Base-by-base conservation (phyloP, 2,888 invertebrate species). In the Aquatica leii region DNA sequence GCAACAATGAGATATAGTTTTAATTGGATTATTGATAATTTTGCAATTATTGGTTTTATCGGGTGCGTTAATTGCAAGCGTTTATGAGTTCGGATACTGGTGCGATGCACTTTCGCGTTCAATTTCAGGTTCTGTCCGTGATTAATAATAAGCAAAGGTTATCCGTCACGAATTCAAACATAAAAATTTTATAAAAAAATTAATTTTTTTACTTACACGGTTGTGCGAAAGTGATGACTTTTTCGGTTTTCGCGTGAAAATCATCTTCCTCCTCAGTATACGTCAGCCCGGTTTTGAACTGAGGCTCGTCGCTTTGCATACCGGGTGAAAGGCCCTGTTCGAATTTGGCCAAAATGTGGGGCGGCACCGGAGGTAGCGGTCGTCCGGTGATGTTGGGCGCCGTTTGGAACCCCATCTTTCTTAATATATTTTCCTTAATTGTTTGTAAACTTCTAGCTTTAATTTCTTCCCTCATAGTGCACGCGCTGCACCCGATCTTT, bases 211-310 rank as follows among this genome's bases (percentile, higher is more conserved):
- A 81, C 82, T 82, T 77, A 82, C 82, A 80, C 65, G 77, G 78
- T 70, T 82, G 89, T 76, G 88, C 88, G 82, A 90, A 90, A 71
- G 87, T 86, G 80, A 90, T 82, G 74, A 90, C 85, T 76, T 87
- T 87, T 78, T 90, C 87, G 65, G 89, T 88, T 75, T 86, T 86
- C 71, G 88, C 87, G 75, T 88, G 86, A 82, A 86, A 88, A 79
- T 89, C 88, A 76, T 90, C 89, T 68, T 87, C 84, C 80, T 89
- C 82, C 79, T 86, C 80, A 80, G 84, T 82, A 81, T 85, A 78
- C 80, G 82, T 80, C 79, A 82, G 78, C 79, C 84, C 78, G 79
- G 82, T 71, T 56, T 75, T 75, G 67, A 73, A 79, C 14, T 72
- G 69, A 2, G 83, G 82, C 68, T 83, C 79, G 69, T 84, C 84